Conservation (phyloP, 2,888 invertebrate species). For the Romanomermis culicivorax region DNA sequence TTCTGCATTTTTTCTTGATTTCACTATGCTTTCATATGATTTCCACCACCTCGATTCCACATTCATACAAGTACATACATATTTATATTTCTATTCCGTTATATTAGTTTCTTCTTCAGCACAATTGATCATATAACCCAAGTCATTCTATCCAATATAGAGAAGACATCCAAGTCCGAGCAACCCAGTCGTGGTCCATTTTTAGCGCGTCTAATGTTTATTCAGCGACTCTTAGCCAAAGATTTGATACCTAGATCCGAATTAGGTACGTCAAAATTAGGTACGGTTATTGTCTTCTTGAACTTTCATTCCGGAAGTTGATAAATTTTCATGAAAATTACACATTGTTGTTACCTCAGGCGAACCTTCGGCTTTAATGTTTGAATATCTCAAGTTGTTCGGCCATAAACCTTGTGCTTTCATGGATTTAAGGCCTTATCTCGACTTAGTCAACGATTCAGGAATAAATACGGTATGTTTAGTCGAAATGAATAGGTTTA, state of each 20-base stretch:
- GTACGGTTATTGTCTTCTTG: constrained; percentile 5
- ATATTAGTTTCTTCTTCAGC: no score
- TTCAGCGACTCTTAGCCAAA: constrained; percentile 18
- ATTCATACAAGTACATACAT: no score
- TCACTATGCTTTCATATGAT: no score
- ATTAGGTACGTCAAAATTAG: constrained; percentile 13
- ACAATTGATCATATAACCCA: no score
- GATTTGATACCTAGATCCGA: constrained; percentile 12
- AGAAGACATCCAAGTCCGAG: no score
- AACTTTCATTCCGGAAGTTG: not conserved
- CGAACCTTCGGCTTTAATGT: constrained; percentile 34
- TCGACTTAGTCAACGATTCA: constrained; percentile 38
- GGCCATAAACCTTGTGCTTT: constrained; percentile 69
- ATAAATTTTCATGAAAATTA: not conserved
- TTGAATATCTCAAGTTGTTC: constrained; percentile 56
- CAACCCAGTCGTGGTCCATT: no score
- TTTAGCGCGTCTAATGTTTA: constrained; percentile 52
- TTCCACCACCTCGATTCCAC: no score
- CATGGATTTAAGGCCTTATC: constrained; percentile 53
- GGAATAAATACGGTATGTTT: not conserved
- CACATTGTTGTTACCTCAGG: constrained; percentile 16
- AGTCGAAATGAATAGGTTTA: no score
- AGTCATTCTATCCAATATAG: no score
- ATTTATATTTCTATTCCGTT: no score
- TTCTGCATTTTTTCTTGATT: no score